phyloP scores from a whole-genome alignment of 2,888 invertebrate genomes.

The Drepana falcataria region DNA sequence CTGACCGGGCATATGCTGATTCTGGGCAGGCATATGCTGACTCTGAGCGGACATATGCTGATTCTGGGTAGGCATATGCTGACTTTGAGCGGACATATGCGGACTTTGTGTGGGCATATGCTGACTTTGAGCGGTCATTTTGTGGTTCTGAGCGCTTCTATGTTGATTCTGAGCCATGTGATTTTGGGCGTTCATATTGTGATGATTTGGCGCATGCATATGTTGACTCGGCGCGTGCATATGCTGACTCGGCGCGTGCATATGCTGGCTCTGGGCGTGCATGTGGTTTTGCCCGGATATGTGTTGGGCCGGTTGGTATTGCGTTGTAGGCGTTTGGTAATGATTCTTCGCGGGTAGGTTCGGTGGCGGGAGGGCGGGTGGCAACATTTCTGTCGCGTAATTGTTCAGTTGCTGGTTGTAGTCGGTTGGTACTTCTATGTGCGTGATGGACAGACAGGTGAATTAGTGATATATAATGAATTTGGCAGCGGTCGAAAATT shows the following conservation, averaged over 20 bases:
- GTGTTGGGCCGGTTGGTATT: conserved; percentile 17
- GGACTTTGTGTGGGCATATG: not conserved
- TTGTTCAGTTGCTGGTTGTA: conserved; percentile 73
- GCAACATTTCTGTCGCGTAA: conserved; percentile 70
- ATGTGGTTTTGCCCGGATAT: not conserved
- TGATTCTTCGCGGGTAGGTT: conserved; percentile 61
- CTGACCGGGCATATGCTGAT: too few relatives aligned
- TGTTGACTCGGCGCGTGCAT: not conserved
- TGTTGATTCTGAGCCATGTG: not conserved
- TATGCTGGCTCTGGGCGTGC: not conserved
- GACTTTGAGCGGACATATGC: not conserved
- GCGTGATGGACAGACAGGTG: conserved; percentile 28
- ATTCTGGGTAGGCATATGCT: not conserved
- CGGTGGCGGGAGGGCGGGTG: conserved; percentile 44
- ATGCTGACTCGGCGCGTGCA: not conserved
- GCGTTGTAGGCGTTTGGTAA: conserved; percentile 51
- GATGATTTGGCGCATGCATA: not conserved
- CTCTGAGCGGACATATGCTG: too few relatives aligned
- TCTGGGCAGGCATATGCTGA: too few relatives aligned
- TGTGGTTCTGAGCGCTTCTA: not conserved
- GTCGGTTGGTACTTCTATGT: conserved; percentile 58
- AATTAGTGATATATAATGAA: conserved; percentile 36
- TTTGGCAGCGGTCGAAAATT: conserved; percentile 19
- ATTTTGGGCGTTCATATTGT: not conserved
- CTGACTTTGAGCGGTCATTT: not conserved